Percentiles rank a stretch among this genome's conserved stretches.
These are phyloP conservation scores for Drosophila anomalipes DNA, from an alignment of 2,888 invertebrate species.

Conservation along the genomic window DNA sequence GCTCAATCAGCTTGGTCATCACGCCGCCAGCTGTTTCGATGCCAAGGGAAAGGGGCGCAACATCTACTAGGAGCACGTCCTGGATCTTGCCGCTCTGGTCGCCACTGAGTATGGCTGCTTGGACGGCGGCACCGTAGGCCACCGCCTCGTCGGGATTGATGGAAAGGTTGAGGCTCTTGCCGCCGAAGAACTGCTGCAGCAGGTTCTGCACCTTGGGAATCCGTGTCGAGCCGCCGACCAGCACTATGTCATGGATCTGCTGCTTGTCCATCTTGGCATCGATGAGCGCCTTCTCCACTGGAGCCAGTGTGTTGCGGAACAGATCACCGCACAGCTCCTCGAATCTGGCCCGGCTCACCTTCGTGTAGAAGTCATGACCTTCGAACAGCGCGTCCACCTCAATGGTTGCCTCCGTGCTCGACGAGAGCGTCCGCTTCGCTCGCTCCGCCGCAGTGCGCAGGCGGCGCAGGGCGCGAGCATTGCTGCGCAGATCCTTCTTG, in stretches of 20 bases:
- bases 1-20: slow-evolving; percentile 40
- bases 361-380: slow-evolving; percentile 34
- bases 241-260: slow-evolving; percentile 37
- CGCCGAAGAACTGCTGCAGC: slow-evolving; percentile 40
- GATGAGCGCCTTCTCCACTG: slow-evolving; percentile 39
- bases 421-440: slow-evolving; percentile 36
- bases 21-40: slow-evolving; percentile 43
- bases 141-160: slow-evolving; percentile 42
- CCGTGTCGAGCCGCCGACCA: slow-evolving; percentile 40
- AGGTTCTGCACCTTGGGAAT: slow-evolving; percentile 40
- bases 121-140: slow-evolving; percentile 39
- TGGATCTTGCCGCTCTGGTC: slow-evolving; percentile 41
- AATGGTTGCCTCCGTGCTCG: slow-evolving; percentile 37
- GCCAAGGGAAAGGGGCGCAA: slow-evolving; percentile 35
- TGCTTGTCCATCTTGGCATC: slow-evolving; percentile 47
- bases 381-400: slow-evolving; percentile 39
- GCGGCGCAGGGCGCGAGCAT: slow-evolving; percentile 89
- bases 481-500: slow-evolving; percentile 89
- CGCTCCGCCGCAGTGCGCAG: slow-evolving; percentile 86
- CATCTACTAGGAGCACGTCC: slow-evolving; percentile 39
- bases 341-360: slow-evolving; percentile 89
- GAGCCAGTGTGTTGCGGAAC: slow-evolving; percentile 37
- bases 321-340: slow-evolving; percentile 89
- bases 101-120: slow-evolving; percentile 41
- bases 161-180: slow-evolving; percentile 38